Evolutionary conservation across 1,140 invertebrate genomes (phyloP).

Genomic region (Drosophila orosa): DNA sequence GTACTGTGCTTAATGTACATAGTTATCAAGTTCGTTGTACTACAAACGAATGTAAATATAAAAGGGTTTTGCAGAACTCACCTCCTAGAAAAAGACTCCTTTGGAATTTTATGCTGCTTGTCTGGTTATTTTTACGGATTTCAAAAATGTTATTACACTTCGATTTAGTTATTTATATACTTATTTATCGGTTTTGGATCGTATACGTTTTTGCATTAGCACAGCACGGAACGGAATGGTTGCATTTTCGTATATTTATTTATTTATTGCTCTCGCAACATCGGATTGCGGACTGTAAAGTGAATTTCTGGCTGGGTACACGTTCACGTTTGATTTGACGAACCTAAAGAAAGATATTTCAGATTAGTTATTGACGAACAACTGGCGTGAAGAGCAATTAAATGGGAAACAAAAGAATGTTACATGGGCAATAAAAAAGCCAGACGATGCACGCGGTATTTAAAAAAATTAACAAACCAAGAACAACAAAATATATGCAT

Average conservation of each 20-base stretch:
- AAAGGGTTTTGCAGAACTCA: background rate
- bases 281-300: background rate
- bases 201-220: constrained; percentile 71
- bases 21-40: background rate
- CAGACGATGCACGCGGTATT: constrained; percentile 36
- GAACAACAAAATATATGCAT: constrained; percentile 4
- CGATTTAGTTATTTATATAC: constrained; percentile 17
- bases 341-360: constrained; percentile 56
- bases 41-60: too few species aligned
- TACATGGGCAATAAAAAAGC: constrained; percentile 35
- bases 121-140: background rate
- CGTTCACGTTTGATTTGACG: constrained; percentile 42
- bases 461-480: constrained; percentile 30
- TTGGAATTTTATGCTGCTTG: background rate
- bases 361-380: constrained; percentile 62
- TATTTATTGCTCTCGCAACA: constrained; percentile 3
- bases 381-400: constrained; percentile 49
- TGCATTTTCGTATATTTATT: constrained; percentile 48
- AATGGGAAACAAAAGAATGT: constrained; percentile 44
- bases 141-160: constrained; percentile 47
- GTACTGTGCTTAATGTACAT: too few species aligned
- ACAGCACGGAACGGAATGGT: constrained; percentile 76
- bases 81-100: constrained; percentile 14
- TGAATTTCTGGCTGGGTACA: constrained; percentile 14
- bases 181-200: constrained; percentile 53